Percentiles rank a stretch among this genome's conserved stretches.
Conservation (phyloP, 2,888 invertebrate genomes). For the Ypsolopha scabrella region DNA sequence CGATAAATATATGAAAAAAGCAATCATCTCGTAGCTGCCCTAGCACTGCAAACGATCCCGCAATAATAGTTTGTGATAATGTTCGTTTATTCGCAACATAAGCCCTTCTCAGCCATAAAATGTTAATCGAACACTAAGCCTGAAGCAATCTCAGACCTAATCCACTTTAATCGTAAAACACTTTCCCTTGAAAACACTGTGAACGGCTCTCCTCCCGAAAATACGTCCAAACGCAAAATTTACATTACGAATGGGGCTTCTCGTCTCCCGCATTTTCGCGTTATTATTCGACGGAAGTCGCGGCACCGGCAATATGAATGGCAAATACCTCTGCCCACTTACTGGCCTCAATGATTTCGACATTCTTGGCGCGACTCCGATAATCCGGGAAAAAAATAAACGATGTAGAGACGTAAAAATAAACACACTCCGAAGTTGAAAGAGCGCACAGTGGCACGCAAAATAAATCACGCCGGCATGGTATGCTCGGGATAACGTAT, state of each 20-base stretch:
- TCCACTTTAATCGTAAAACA: too few species aligned
- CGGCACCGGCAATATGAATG: slow-evolving; percentile 51
- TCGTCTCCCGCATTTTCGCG: slow-evolving; percentile 6
- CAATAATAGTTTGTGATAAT: too few species aligned
- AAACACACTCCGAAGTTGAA: slow-evolving; percentile 41
- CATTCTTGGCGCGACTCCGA: slow-evolving; percentile 67
- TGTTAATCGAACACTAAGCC: too few species aligned
- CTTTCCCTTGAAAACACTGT: too few species aligned
- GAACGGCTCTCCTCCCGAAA: neutral
- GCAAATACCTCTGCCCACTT: slow-evolving; percentile 65
- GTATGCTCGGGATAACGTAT: slow-evolving; percentile 48
- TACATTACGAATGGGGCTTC: neutral
- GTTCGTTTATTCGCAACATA: too few species aligned
- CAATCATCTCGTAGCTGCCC: too few species aligned
- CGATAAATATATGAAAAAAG: too few species aligned
- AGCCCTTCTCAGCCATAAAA: too few species aligned
- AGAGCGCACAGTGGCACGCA: slow-evolving; percentile 42
- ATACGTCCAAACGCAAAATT: neutral
- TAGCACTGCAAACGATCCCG: too few species aligned
- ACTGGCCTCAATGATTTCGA: slow-evolving; percentile 69
- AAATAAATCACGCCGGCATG: slow-evolving; percentile 56
- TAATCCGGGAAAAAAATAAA: slow-evolving; percentile 60
- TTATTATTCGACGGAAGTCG: slow-evolving; percentile 29
- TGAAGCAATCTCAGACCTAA: too few species aligned
- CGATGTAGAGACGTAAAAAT: slow-evolving; percentile 55